Evolutionary conservation across 2,888 invertebrate genomes (phyloP).

Genomic region (Heliconius erato): DNA sequence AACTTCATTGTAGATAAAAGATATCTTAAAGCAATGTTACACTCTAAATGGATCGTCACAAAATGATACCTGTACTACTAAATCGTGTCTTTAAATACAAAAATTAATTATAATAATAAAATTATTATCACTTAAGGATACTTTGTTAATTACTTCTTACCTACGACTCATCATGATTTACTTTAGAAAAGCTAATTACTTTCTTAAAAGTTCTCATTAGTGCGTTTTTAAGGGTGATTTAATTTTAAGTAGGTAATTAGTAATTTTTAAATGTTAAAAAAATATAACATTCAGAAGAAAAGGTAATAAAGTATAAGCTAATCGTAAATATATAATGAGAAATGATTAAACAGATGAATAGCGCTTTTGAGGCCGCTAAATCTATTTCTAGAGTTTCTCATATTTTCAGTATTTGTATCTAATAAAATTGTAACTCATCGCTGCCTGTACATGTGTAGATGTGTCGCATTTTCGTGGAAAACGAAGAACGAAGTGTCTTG

Average conservation of each 20-base stretch:
- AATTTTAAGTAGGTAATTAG: background rate
- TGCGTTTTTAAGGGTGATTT: background rate
- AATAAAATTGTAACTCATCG: too few relatives aligned
- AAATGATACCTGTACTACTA: background rate
- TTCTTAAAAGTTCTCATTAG: slow-evolving; percentile 2
- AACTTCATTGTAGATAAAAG: slow-evolving; percentile 12
- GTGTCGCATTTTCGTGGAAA: too few relatives aligned
- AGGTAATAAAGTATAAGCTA: background rate
- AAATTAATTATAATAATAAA: background rate
- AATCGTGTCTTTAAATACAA: slow-evolving; percentile 3
- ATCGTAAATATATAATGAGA: background rate
- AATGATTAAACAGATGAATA: background rate
- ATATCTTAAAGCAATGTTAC: background rate
- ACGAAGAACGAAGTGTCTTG: too few relatives aligned
- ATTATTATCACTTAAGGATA: background rate
- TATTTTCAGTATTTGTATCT: too few relatives aligned
- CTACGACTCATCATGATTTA: background rate
- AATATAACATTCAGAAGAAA: background rate
- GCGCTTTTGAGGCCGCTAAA: background rate
- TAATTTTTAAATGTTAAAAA: background rate
- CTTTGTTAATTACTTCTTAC: slow-evolving; percentile 18
- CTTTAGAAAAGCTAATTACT: background rate
- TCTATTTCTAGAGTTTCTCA: background rate
- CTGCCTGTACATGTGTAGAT: too few relatives aligned
- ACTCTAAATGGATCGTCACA: background rate